Base-by-base conservation (phyloP, 2,113 vertebrate species). In the Trochalopteron elliotii region DNA sequence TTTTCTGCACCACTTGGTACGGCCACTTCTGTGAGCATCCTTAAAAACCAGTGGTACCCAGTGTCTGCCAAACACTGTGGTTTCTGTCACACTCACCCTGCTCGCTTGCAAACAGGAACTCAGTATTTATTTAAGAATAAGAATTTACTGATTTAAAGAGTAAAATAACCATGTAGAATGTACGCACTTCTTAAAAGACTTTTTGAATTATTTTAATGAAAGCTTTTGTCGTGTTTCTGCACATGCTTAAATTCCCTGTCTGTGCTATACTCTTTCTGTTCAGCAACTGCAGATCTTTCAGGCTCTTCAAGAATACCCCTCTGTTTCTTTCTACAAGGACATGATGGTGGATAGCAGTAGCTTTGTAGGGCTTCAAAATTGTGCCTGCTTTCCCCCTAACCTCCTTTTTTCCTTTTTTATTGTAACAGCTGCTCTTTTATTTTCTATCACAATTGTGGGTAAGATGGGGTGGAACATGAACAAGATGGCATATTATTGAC, bases 341-440 rank as follows among this genome's bases (percentile, higher is more conserved):
- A 44, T 25, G 74, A 82, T 24, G 52, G 52, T 30, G 70, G 72
- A 53, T 71, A 91, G 52, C 60, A 92, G 22, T 40, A 92, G 77
- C 56, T 94, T 94, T 79, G 37, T 37, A 89, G 65, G 42, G 53
- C 44, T 83, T 77, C 7, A 70, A 94, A 94, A 93, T 80, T 67
- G 28, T 53, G 53, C 31, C 39, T 59, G 19, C 39, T 49, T 33
- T 44, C 15, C 7, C 28, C 47, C 10, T 3, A 25, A 49, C 25
- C 13, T 15, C 12, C 22, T 67, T 84, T 76, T 14, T 10, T 7
- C 22, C 63, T 84, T 76, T 15, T 10, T 7, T 4, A 57, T 45
- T 50, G 28, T 31, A 92, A 79, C 88, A 90, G 88, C 75, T 95
- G 53, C 69, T 97, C 88, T 89, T 92, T 82, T 95, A 93, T 95